Percentiles rank a stretch among this genome's conserved stretches.
Conservation (phyloP, 2,888 invertebrate genomes). For the Agriopis marginaria region DNA sequence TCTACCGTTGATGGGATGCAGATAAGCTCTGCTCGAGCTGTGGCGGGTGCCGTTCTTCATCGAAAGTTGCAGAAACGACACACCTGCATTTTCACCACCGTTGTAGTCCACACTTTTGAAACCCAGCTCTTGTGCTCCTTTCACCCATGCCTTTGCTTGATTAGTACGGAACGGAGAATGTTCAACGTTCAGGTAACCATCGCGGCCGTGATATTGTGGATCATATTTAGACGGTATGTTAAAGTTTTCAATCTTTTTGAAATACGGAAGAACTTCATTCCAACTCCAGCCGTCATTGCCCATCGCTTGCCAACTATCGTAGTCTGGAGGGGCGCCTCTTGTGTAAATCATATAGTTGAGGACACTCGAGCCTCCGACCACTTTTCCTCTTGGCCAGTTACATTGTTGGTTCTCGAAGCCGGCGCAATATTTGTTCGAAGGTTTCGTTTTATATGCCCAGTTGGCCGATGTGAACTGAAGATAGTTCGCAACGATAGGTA, state of each 20-base stretch:
- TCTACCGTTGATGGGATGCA: slow-evolving; percentile 86
- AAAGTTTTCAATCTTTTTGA: slow-evolving; percentile 91
- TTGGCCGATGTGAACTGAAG: slow-evolving; percentile 90
- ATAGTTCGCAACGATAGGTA: slow-evolving; percentile 90
- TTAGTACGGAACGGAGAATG: slow-evolving; percentile 82
- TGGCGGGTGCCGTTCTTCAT: slow-evolving; percentile 89
- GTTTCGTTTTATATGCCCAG: slow-evolving; percentile 93
- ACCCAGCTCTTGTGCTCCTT: slow-evolving; percentile 87
- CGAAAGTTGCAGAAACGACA: slow-evolving; percentile 87
- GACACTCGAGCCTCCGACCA: slow-evolving; percentile 93
- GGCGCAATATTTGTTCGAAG: slow-evolving; percentile 90
- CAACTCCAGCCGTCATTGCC: slow-evolving; percentile 92
- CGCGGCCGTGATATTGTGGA: slow-evolving; percentile 81
- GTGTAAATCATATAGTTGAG: slow-evolving; percentile 94
- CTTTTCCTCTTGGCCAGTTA: slow-evolving; percentile 93
- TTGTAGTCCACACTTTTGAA: slow-evolving; percentile 88
- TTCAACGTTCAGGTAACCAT: slow-evolving; percentile 86
- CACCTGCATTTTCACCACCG: slow-evolving; percentile 87
- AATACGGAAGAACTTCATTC: slow-evolving; percentile 90
- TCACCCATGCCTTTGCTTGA: slow-evolving; percentile 85
- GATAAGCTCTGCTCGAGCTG: slow-evolving; percentile 89
- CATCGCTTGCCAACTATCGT: slow-evolving; percentile 90
- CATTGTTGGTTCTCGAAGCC: slow-evolving; percentile 92
- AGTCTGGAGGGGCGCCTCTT: slow-evolving; percentile 90
- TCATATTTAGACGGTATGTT: slow-evolving; percentile 85